phyloP scores from a whole-genome alignment of 2,113 vertebrate genomes.

The Alosa alosa region DNA sequence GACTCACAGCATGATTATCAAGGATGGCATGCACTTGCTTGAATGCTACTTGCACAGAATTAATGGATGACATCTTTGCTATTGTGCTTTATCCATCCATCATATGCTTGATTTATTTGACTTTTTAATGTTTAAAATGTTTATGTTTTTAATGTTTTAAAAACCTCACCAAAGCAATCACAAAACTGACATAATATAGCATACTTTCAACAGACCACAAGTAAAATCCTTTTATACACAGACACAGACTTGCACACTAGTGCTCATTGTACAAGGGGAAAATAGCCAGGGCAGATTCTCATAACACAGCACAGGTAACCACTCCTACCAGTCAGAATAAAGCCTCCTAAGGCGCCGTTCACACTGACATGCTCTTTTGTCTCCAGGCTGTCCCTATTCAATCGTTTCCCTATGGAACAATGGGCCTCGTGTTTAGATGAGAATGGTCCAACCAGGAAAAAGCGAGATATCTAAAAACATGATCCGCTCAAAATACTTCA shows the following conservation, averaged over 20 bases:
- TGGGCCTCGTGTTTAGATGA: too few species aligned
- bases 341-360: not conserved
- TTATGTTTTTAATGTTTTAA: not conserved
- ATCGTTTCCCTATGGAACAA: too few species aligned
- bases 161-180: not conserved
- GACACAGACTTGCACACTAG: not conserved
- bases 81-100: not conserved
- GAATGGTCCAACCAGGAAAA: too few species aligned
- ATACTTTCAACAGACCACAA: not conserved
- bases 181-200: not conserved
- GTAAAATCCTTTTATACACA: not conserved
- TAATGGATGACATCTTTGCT: not conserved
- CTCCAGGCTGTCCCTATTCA: too few species aligned
- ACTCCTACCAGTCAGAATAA: not conserved
- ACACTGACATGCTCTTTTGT: too few species aligned
- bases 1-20: not conserved
- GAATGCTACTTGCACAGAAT: not conserved
- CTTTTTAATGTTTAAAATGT: not conserved
- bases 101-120: not conserved
- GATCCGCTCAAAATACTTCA: too few species aligned
- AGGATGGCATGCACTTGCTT: too few species aligned
- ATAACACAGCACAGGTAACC: not conserved
- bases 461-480: too few species aligned
- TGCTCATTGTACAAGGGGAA: not conserved
- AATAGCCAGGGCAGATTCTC: not conserved